phyloP scores from a whole-genome alignment of 2,113 vertebrate genomes.

The Daphoenositta chrysoptera region DNA sequence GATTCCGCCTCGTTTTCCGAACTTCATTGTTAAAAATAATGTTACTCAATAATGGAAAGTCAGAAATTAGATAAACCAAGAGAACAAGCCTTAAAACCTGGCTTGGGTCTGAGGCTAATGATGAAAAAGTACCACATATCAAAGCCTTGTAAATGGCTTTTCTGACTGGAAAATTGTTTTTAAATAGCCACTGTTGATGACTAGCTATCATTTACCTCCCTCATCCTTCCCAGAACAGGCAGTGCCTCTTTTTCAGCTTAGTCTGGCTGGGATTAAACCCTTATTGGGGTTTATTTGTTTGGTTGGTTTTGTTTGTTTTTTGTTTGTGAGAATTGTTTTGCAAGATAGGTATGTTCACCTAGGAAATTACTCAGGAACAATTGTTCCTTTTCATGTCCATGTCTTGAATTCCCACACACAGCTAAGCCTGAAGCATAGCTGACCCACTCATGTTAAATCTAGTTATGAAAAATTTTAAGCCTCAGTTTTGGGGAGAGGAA shows the following conservation, averaged over 20 bases:
- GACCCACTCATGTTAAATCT: not conserved
- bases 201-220: not conserved
- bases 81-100: not conserved
- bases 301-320: not conserved
- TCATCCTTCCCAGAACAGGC: not conserved
- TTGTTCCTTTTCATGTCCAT: not conserved
- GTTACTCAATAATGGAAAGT: constrained; percentile 10
- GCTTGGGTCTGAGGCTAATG: not conserved
- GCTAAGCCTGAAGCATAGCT: not conserved
- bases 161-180: not conserved
- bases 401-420: not conserved
- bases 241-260: not conserved
- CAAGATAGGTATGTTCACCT: not conserved
- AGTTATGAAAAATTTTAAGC: not conserved
- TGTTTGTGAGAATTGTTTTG: not conserved
- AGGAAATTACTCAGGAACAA: not conserved
- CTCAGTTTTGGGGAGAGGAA: not conserved
- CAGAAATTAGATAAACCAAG: not conserved
- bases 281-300: not conserved
- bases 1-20: not conserved
- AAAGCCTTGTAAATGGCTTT: not conserved
- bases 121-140: not conserved
- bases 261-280: not conserved
- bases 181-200: not conserved
- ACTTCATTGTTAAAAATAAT: not conserved